Conservation (phyloP, 2,797 vertebrate species). For the Typhlichthys eigenmanni region DNA sequence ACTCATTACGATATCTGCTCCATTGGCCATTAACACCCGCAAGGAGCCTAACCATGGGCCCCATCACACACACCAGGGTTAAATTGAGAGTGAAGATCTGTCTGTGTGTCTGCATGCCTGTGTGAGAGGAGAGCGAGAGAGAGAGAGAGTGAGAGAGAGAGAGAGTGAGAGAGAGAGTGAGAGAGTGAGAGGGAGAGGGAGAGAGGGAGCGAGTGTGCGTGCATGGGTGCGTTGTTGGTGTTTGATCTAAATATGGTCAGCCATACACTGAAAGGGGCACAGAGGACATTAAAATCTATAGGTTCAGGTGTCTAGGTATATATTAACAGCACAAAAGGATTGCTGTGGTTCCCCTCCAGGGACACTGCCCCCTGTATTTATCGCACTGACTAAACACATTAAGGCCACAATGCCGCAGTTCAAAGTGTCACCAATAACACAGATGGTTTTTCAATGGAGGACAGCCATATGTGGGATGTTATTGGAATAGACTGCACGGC, state of each 20-base stretch:
- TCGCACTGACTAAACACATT: constrained; percentile 61
- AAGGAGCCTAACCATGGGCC: constrained; percentile 86
- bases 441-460: constrained; percentile 61
- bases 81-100: constrained; percentile 91
- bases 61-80: constrained; percentile 94
- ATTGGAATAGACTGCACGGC: constrained; percentile 42
- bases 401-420: constrained; percentile 52
- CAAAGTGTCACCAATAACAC: constrained; percentile 54
- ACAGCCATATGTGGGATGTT: constrained; percentile 43
- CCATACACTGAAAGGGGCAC: constrained; percentile 19
- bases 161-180: no score
- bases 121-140: neutral
- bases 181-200: no score
- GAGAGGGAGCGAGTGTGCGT: constrained; percentile 9
- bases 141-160: neutral
- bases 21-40: constrained; percentile 97
- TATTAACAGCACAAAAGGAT: constrained; percentile 41
- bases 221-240: constrained; percentile 17
- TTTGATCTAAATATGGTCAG: constrained; percentile 46
- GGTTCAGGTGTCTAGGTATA: constrained; percentile 61
- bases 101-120: constrained; percentile 26
- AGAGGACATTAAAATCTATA: constrained; percentile 9
- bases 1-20: constrained; percentile 98
- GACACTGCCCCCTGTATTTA: constrained; percentile 51
- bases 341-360: constrained; percentile 48